Evolutionary conservation across 2,888 invertebrate species (phyloP), one percentile per base, ranked within the genome.

Genomic region (Amphimallon solstitiale): DNA sequence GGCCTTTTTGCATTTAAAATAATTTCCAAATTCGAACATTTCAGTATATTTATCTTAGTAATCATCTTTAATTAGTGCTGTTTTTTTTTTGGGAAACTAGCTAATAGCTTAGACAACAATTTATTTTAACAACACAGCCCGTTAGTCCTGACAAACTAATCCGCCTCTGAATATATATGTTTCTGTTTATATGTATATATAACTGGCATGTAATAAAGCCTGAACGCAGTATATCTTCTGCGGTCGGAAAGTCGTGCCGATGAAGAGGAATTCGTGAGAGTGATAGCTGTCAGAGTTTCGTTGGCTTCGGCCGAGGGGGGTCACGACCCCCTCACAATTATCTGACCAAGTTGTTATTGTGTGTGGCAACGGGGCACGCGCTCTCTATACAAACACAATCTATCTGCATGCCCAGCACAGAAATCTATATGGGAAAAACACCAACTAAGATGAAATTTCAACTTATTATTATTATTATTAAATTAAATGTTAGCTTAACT

Each of bases 241-340:
- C 56, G 56, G 56, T 59, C 14, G 29, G 43, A 43, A 59, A 59
- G 56, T 59, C 56, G 56, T 59, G 56, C 56, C 56, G 56, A 59
- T 59, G 56, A 59, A 59, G 56, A 65, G 68, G 63, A 67, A 52
- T 63, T 71, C 74, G 74, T 74, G 74, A 73, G 71, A 71, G 71
- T 74, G 74, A 74, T 74, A 73, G 74, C 74, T 74, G 74, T 74
- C 74, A 73, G 74, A 72, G 65, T 71, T 68, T 66, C 70, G 54
- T 66, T 60, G 66, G 60, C 61, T 70, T 67, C 70, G 67, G 63
- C 66, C 63, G 68, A 66, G 70, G 66, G 63, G 69, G 73, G 72
- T 73, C 74, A 68, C 71, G 74, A 73, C 74, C 73, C 70, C 66
- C 65, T 63, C 63, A 49, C 63, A 23, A 40, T 49, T 66, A 67